Conservation (phyloP, 2,888 invertebrate genomes). For the Tipula confusa region DNA sequence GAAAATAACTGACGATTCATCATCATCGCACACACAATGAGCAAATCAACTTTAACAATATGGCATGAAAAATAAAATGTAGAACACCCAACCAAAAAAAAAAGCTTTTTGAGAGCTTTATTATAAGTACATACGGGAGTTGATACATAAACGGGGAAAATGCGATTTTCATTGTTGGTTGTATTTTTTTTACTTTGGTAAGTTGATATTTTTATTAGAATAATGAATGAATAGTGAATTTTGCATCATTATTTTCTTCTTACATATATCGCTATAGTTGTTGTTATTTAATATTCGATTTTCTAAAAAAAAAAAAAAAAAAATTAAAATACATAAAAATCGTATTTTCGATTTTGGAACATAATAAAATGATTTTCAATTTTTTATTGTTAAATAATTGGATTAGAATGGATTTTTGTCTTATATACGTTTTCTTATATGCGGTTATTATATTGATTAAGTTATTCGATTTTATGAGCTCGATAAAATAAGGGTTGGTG, state of each 20-base stretch:
- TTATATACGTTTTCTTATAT: neutral
- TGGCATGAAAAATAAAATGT: neutral
- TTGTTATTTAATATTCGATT: neutral
- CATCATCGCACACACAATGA: neutral
- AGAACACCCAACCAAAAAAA: neutral
- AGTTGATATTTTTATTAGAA: conserved; percentile 3
- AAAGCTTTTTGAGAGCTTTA: conserved; percentile 3
- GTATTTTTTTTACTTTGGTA: neutral
- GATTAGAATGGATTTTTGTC: neutral
- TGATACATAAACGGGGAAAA: neutral
- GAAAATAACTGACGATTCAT: neutral
- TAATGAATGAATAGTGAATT: conserved; percentile 25
- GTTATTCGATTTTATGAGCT: neutral
- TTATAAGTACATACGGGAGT: neutral
- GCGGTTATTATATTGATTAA: neutral
- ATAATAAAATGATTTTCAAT: neutral
- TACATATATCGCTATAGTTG: neutral
- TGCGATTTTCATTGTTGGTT: neutral
- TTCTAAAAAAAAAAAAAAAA: neutral
- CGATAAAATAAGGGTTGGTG: neutral
- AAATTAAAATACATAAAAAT: no score
- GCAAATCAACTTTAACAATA: conserved; percentile 20
- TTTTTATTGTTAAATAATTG: neutral
- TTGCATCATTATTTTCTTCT: neutral
- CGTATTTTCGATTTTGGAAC: neutral